These are phyloP conservation scores for Festucalex cinctus DNA, from an alignment of 2,113 vertebrate species.

Conservation along the genomic window DNA sequence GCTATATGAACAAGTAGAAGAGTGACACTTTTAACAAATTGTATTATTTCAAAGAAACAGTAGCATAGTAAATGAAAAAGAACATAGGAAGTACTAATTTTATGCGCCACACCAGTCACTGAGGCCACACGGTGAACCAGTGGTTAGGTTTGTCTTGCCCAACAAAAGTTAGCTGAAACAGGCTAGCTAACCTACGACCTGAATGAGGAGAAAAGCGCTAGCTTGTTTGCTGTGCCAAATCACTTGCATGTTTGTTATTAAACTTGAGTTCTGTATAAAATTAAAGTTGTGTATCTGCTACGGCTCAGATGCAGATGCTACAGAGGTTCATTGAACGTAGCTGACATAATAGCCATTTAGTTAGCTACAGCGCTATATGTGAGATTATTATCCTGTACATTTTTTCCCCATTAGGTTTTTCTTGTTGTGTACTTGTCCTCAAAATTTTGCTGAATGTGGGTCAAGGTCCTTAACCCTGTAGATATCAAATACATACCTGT, in stretches of 20 bases:
- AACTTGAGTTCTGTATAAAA: no score
- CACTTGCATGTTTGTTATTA: no score
- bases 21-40: neutral
- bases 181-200: neutral
- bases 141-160: neutral
- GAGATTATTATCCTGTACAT: neutral
- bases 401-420: constrained; percentile 9
- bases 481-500: constrained; percentile 25
- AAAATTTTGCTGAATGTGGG: constrained; percentile 32
- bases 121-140: neutral
- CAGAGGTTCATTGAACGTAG: neutral
- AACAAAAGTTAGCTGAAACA: neutral
- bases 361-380: neutral
- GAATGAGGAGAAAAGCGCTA: neutral
- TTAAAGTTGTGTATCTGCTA: no score
- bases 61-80: neutral
- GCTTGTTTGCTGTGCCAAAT: no score
- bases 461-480: constrained; percentile 24
- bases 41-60: neutral
- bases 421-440: constrained; percentile 24
- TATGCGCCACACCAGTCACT: neutral
- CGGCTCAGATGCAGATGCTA: neutral
- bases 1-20: neutral
- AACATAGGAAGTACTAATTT: neutral
- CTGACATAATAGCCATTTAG: neutral